Evolutionary conservation across 2,113 vertebrate genomes (phyloP), one percentile per base, ranked within the genome.

Genomic region (Neodontobutis hainanensis): DNA sequence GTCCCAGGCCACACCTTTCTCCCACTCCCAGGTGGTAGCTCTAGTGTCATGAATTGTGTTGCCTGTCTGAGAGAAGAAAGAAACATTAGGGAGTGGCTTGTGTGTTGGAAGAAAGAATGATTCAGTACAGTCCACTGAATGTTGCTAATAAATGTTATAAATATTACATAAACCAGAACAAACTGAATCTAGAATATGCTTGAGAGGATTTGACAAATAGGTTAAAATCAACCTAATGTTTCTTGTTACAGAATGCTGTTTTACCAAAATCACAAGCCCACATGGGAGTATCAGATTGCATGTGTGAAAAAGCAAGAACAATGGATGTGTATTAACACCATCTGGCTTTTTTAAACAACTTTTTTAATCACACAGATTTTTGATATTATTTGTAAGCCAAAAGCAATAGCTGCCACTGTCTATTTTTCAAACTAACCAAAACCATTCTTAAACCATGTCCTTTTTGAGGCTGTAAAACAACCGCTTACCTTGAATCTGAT

Each of bases 21-120:
- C 34, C 11, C 15, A 10, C 57, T 81, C 66, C 68, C 81, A 81
- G 70, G 85, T 86, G 73, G 64, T 47, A 48, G 71, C 68, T 81
- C 70, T 10, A 14, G 73, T 67, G n/a, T 68, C 69, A 63, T 44
- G 32, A 19, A 6, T 36, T 10, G 43, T 7, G 47, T 6, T 83
- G 72, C 58, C 64, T 0, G 3, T 53, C 77, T 74, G 58, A 51
- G 40, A 36, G 62, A 12, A 69, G 63, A 51, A 19, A 57, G 40
- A 34, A 11, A 19, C 14, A 35, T 10, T 35, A 38, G 46, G 84
- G 84, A 82, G 34, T 8, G 5, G 15, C 11, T 8, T 42, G 55
- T 19, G 11, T 35, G 12, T 36, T 11, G 32, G 50, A 32, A 34
- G 11, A 27, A 27, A 27, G 1, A 27, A 27, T 27, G 19, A 3